Conservation (phyloP, 2,888 invertebrate genomes). For the Conomelus anceps region DNA sequence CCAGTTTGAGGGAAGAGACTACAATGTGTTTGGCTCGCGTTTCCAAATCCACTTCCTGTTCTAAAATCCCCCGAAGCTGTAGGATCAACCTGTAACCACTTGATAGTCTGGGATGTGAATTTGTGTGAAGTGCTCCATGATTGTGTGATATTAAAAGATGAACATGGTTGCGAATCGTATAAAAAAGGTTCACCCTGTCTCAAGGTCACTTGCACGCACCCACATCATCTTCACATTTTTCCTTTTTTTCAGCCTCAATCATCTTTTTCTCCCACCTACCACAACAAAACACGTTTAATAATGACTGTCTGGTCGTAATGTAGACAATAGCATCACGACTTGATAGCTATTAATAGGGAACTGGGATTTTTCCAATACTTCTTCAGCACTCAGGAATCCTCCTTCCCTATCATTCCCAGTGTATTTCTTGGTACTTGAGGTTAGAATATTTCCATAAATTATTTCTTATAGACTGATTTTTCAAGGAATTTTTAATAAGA, state of each 20-base stretch:
- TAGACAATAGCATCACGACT: constrained; percentile 26
- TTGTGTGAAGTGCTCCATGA: too few species aligned
- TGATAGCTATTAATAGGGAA: constrained; percentile 24
- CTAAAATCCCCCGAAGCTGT: too few species aligned
- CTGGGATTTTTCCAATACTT: constrained; percentile 12
- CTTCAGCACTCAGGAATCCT: not conserved
- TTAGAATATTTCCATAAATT: too few species aligned
- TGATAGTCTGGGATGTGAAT: too few species aligned
- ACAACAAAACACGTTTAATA: not conserved
- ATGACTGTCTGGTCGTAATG: constrained; percentile 19
- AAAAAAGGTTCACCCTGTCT: not conserved
- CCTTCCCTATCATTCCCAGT: constrained; percentile 5
- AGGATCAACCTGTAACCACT: too few species aligned
- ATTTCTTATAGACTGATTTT: too few species aligned
- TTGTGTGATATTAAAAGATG: not conserved
- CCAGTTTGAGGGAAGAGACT: not conserved
- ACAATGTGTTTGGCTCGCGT: not conserved
- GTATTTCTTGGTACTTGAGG: too few species aligned
- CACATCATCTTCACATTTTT: not conserved
- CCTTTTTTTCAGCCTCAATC: not conserved
- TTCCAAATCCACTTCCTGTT: not conserved
- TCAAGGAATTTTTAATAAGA: too few species aligned
- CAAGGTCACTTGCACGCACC: constrained; percentile 5
- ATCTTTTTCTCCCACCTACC: not conserved
- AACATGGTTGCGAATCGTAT: not conserved